phyloP scores from a whole-genome alignment of 2,888 invertebrate species.

The Tipula unca region DNA sequence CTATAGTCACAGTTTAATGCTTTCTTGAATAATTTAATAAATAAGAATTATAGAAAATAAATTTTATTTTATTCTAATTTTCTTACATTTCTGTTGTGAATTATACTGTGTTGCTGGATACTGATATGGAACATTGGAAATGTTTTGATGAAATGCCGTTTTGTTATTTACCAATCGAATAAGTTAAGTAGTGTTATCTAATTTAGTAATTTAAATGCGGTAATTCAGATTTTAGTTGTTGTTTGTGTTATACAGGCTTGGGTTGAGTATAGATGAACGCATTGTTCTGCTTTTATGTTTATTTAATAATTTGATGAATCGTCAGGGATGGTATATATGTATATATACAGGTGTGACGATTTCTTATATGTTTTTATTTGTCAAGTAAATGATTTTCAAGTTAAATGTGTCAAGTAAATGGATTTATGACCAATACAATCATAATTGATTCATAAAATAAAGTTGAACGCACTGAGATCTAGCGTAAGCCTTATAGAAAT shows the following conservation, averaged over 20 bases:
- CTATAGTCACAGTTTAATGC: constrained; percentile 2
- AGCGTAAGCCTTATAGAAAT: no score
- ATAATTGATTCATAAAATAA: no score
- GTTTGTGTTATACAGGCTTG: not conserved
- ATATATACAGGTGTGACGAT: not conserved
- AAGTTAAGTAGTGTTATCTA: not conserved
- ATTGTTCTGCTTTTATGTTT: not conserved
- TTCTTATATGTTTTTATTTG: no score
- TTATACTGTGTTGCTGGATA: not conserved
- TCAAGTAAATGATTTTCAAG: no score
- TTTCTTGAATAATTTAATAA: not conserved
- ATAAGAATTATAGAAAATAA: not conserved
- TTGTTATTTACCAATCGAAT: not conserved
- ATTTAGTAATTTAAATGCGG: not conserved
- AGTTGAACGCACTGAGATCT: no score
- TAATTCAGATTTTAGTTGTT: not conserved
- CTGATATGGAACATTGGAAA: not conserved
- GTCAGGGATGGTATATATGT: not conserved
- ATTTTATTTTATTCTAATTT: not conserved
- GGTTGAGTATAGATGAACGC: not conserved
- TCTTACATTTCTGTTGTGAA: not conserved
- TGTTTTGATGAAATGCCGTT: no score
- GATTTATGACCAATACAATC: no score
- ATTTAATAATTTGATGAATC: not conserved
- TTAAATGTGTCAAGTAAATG: no score